phyloP scores from a whole-genome alignment of 2,113 vertebrate species.

The Cottus gobio region DNA sequence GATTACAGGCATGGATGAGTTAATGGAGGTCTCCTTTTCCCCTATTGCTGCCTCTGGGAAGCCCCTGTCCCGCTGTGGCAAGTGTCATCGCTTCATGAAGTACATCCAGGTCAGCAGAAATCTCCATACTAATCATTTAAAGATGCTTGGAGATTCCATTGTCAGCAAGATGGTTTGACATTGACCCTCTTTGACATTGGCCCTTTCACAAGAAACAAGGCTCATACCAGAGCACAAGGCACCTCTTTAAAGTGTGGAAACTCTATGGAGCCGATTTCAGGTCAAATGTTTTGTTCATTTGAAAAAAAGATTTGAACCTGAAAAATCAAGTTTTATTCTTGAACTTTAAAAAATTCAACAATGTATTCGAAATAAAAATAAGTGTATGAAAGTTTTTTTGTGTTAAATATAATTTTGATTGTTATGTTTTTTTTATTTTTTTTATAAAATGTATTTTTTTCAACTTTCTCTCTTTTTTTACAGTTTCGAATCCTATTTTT shows the following conservation, averaged over 20 bases:
- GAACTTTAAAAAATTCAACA: no score
- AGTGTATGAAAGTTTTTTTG: no score
- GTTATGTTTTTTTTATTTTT: no score
- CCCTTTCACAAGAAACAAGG: not conserved
- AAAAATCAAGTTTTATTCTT: no score
- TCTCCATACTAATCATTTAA: not conserved
- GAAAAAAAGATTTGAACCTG: no score
- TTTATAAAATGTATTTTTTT: no score
- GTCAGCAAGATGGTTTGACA: not conserved
- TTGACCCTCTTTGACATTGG: not conserved
- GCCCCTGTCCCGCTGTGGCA: constrained; percentile 96
- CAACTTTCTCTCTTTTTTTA: no score
- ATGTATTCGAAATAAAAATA: no score
- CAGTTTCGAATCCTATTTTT: no score
- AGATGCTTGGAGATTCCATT: not conserved
- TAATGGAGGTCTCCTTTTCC: constrained; percentile 99
- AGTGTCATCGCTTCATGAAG: constrained; percentile 99
- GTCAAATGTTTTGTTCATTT: no score
- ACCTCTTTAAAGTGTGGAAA: not conserved
- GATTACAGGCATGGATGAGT: constrained; percentile 93
- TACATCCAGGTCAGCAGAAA: constrained; percentile 92
- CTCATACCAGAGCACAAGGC: not conserved
- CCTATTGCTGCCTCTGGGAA: constrained; percentile 94
- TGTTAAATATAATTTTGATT: no score
- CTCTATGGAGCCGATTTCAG: no score